phyloP scores from a whole-genome alignment of 2,888 invertebrate genomes.

The Nebria brevicollis region DNA sequence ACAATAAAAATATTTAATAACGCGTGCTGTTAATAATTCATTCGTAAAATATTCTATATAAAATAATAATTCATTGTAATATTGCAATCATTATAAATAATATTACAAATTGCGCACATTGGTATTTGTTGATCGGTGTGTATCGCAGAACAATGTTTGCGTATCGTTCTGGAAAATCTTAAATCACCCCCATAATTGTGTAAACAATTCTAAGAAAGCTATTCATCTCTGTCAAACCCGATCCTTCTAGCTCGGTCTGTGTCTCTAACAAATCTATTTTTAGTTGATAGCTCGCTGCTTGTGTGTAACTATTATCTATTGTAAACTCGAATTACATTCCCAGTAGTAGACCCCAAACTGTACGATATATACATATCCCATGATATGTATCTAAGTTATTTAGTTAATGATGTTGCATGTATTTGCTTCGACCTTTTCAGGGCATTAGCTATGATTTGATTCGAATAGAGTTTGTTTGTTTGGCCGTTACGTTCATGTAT shows the following conservation, averaged over 20 bases:
- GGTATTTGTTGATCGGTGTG: not conserved
- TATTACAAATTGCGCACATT: not conserved
- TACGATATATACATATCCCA: not conserved
- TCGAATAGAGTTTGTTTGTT: not conserved
- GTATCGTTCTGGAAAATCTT: not conserved
- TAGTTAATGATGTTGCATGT: constrained; percentile 6
- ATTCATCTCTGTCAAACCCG: constrained; percentile 6
- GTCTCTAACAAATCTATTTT: not conserved
- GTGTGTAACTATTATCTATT: not conserved
- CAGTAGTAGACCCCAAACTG: not conserved
- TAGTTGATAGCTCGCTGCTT: not conserved
- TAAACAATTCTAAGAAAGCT: not conserved
- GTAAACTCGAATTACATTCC: not conserved
- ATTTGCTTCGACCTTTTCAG: not conserved
- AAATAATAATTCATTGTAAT: not conserved
- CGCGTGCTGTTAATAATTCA: constrained; percentile 17
- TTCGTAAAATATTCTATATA: constrained; percentile 17
- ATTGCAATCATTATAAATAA: not conserved
- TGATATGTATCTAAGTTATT: constrained; percentile 13
- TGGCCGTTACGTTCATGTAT: not conserved
- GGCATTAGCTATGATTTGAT: not conserved
- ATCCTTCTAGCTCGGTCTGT: too few species aligned
- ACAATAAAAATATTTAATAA: constrained; percentile 27
- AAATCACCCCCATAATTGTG: not conserved
- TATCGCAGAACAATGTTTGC: not conserved